Evolutionary conservation across 2,888 invertebrate species (phyloP), one percentile per base, ranked within the genome.

Genomic region (Lepidonotus clava): DNA sequence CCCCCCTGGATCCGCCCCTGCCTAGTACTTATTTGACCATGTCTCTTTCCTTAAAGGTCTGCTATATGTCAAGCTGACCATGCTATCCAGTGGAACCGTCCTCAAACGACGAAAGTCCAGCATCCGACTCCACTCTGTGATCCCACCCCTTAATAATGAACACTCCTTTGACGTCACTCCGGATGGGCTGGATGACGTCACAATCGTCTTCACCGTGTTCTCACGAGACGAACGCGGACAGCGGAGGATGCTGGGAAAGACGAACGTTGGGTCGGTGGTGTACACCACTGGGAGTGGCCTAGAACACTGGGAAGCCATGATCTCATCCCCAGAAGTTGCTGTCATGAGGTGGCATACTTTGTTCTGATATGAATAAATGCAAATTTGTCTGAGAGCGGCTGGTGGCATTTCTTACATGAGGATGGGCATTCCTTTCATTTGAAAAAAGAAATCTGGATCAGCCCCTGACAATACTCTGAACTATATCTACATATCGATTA

Each of bases 271-370:
- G 6, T 66, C 86, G n/a, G 53, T 84, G 18, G 77, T 67, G 38
- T 86, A 88, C 36, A 67, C 80, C 14, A 24, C 85, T 14, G 88
- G 85, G 11, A 34, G 34, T 36, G 88, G 88, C 1, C 32, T 88
- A 18, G 71, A 83, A 18, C 88, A 88, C 61, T 88, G 88, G 88
- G 77, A 24, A 6, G 84, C 77, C 36, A 88, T 88, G 88, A 32
- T 76, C 34, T 28, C 36, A 8, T 32, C 66, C 1, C 86, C 86
- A 32, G 24, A 28, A 0, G 34, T n/a, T 8, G 61, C 67, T 18
- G 41, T 24, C 24, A 67, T 34, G 46, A 41, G 51, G 83, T 88
- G 88, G 88, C 88, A 88, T 38, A 77, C 24, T 32, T 40, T 88
- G 40, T 40, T 38, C 18, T 87, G 84, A 87, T n/a, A n/a, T n/a